These are phyloP conservation scores for Antheraea mylitta DNA, from an alignment of 1,140 invertebrate genomes.

Conservation along the genomic window DNA sequence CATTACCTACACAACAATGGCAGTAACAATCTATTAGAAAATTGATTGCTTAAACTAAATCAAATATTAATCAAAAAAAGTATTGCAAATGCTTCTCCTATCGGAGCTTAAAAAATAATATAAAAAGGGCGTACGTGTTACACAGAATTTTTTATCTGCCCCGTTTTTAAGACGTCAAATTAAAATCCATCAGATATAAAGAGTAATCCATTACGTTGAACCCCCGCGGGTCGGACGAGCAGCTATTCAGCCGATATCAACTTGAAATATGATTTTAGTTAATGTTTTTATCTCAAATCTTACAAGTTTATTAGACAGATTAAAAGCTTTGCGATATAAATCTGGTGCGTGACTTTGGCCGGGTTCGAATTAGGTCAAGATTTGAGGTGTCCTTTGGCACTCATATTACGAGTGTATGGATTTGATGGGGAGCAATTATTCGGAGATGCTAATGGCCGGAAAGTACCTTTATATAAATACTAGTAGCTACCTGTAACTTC, in stretches of 20 bases:
- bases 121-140: neutral
- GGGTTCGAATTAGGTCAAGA: neutral
- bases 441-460: neutral
- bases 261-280: slow-evolving; percentile 24
- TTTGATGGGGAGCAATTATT: neutral
- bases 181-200: slow-evolving; percentile 21
- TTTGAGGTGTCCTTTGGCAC: neutral
- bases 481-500: neutral
- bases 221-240: slow-evolving; percentile 9
- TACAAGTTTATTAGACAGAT: slow-evolving; percentile 34
- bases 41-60: too few species aligned
- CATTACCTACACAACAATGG: too few species aligned
- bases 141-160: slow-evolving; percentile 9
- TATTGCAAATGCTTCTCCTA: too few species aligned
- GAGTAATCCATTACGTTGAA: slow-evolving; percentile 12
- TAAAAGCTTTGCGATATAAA: slow-evolving; percentile 25
- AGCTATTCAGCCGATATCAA: slow-evolving; percentile 11
- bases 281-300: slow-evolving; percentile 28
- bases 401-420: neutral
- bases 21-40: too few species aligned
- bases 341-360: slow-evolving; percentile 8
- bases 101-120: neutral
- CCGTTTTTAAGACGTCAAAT: slow-evolving; percentile 16
- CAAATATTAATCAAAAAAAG: too few species aligned
- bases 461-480: neutral